These are phyloP conservation scores for Cyprinodon tularosa DNA, from an alignment of 2,113 vertebrate species.

Conservation along the genomic window DNA sequence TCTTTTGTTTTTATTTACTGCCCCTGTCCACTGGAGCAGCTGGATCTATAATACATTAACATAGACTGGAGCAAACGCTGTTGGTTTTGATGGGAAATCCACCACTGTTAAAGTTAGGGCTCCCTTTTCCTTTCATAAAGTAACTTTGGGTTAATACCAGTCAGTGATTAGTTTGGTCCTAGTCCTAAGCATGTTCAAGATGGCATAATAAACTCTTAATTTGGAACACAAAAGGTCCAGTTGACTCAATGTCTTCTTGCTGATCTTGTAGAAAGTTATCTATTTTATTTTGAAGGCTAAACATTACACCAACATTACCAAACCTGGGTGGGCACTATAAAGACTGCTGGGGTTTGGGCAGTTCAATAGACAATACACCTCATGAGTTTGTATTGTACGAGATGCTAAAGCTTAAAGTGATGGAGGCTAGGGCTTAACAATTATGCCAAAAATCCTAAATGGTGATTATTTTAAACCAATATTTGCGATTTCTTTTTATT, in stretches of 20 bases:
- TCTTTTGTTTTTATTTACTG: background rate
- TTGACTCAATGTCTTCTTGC: background rate
- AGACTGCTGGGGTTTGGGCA: background rate
- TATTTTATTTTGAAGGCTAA: background rate
- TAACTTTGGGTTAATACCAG: background rate
- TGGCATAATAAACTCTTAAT: background rate
- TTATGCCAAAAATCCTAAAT: too few species aligned
- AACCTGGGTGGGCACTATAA: too few species aligned
- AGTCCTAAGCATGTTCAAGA: background rate
- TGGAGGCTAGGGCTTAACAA: background rate
- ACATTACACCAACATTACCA: background rate
- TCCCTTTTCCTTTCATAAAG: background rate
- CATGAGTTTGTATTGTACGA: background rate
- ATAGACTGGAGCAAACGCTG: background rate
- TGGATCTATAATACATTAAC: background rate
- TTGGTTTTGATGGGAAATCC: background rate
- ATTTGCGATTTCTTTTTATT: background rate
- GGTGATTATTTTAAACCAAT: background rate
- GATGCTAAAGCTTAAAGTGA: background rate
- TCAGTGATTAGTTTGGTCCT: background rate
- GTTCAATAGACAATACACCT: background rate
- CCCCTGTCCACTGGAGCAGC: background rate
- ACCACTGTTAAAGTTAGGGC: background rate
- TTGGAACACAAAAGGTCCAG: background rate
- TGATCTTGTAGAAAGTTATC: background rate